These are phyloP conservation scores for Polyergus mexicanus DNA, from an alignment of 1,140 invertebrate species.

Conservation along the genomic window DNA sequence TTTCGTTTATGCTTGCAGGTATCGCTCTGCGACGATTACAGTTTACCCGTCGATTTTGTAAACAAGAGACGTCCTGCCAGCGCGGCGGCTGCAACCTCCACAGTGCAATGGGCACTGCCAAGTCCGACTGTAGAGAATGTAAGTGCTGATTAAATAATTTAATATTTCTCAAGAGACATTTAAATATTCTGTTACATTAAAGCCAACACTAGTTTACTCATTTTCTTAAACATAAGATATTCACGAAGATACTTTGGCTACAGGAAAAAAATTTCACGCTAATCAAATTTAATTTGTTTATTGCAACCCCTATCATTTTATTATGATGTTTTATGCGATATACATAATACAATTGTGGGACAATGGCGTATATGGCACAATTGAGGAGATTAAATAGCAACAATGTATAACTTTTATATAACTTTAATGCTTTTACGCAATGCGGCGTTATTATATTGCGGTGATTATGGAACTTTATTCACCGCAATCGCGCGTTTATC, in stretches of 20 bases:
- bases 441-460: constrained; percentile 36
- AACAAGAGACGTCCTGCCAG: constrained; percentile 89
- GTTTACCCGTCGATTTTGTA: constrained; percentile 92
- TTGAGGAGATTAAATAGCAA: constrained; percentile 12
- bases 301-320: not conserved
- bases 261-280: not conserved
- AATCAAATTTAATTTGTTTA: not conserved
- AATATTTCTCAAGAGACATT: not conserved
- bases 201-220: not conserved
- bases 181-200: not conserved
- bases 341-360: not conserved
- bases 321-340: not conserved
- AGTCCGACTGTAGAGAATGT: constrained; percentile 89
- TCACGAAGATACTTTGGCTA: no score
- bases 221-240: not conserved
- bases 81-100: constrained; percentile 87
- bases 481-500: constrained; percentile 42
- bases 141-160: constrained; percentile 77
- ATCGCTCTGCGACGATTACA: constrained; percentile 93
- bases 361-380: not conserved
- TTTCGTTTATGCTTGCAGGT: constrained; percentile 88
- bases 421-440: constrained; percentile 7
- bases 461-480: constrained; percentile 44
- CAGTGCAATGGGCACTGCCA: constrained; percentile 86
- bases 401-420: constrained; percentile 12